Conservation (phyloP, 2,113 vertebrate species). For the Athene noctua region DNA sequence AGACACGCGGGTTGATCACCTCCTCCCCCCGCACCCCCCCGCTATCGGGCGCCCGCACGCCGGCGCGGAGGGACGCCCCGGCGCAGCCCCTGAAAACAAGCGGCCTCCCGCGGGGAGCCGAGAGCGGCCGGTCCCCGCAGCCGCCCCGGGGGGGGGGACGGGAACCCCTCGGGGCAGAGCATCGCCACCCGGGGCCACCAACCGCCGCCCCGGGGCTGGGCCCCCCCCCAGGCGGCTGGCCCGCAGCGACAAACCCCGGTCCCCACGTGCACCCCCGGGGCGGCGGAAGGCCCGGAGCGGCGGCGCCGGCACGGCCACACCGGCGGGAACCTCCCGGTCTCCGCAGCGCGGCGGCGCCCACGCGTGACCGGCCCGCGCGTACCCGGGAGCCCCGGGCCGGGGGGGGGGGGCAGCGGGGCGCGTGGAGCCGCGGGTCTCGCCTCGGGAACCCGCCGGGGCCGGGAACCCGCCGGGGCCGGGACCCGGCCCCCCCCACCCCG, state of each 20-base stretch:
- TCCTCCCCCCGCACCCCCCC: not conserved
- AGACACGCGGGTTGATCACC: not conserved
- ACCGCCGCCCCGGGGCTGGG: not conserved
- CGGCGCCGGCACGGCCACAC: too few relatives aligned
- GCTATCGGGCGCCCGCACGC: not conserved
- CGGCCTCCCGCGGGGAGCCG: not conserved
- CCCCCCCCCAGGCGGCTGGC: not conserved
- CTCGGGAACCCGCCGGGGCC: too few relatives aligned
- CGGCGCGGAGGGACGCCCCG: not conserved
- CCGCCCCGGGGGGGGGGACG: not conserved
- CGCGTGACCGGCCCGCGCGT: not conserved
- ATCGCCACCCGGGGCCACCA: not conserved
- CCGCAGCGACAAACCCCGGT: not conserved
- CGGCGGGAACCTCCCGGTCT: too few relatives aligned
- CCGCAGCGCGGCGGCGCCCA: not conserved
- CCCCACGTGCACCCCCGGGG: too few relatives aligned
- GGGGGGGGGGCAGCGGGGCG: too few relatives aligned
- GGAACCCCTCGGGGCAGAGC: not conserved
- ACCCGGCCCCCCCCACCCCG: too few relatives aligned
- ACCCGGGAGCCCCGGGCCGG: too few relatives aligned
- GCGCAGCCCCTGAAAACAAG: not conserved
- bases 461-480: too few relatives aligned
- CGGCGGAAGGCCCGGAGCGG: not conserved
- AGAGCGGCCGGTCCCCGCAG: not conserved
- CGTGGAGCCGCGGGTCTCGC: too few relatives aligned